Evolutionary conservation across 1,140 invertebrate species (phyloP).

Genomic region (Monomorium pharaonis): DNA sequence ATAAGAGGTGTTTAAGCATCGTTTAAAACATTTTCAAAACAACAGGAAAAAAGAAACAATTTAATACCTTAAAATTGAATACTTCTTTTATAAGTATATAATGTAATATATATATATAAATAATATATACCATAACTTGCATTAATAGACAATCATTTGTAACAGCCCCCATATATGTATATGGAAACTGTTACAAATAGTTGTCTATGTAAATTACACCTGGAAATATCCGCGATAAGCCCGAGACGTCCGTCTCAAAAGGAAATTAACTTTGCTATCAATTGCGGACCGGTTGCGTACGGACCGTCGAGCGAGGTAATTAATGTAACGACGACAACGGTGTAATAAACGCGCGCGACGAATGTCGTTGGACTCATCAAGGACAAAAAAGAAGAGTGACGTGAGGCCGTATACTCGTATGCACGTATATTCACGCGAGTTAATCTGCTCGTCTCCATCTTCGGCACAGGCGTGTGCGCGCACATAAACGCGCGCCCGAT

Average conservation of each 20-base stretch:
- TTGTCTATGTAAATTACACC: not conserved
- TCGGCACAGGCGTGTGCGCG: not conserved
- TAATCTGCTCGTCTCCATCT: constrained; percentile 25
- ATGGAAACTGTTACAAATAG: constrained; percentile 8
- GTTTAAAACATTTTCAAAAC: no score
- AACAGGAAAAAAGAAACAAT: no score
- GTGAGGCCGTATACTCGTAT: not conserved
- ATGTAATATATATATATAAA: not conserved
- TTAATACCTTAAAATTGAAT: no score
- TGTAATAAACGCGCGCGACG: constrained; percentile 36
- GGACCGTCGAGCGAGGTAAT: constrained; percentile 3
- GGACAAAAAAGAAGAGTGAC: constrained; percentile 46
- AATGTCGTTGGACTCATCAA: constrained; percentile 53
- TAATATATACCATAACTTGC: not conserved
- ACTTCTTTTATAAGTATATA: no score
- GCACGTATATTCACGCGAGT: not conserved
- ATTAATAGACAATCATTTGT: not conserved
- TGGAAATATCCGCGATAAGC: not conserved
- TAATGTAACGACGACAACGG: constrained; percentile 48
- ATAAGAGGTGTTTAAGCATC: no score
- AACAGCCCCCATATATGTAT: not conserved
- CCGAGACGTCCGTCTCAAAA: not conserved
- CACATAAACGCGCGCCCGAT: not conserved
- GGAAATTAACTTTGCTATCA: constrained; percentile 18
- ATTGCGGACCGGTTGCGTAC: constrained; percentile 1